phyloP scores from a whole-genome alignment of 2,888 invertebrate species.

The Caenorhabditis sp. region DNA sequence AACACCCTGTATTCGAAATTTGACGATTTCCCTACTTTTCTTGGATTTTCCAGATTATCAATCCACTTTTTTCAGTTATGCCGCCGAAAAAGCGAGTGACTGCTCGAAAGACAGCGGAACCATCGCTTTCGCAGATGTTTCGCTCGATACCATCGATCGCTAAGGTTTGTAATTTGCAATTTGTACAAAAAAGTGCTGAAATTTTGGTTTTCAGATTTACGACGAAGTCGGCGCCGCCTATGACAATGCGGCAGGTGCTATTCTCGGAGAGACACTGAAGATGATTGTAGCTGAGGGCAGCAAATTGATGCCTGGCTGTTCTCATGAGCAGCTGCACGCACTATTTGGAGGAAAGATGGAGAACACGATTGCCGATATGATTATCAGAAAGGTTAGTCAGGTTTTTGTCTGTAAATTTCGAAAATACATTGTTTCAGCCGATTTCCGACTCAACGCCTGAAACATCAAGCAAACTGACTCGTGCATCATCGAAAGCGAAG shows the following conservation, averaged over 20 bases:
- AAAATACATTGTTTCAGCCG: not conserved
- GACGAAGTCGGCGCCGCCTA: constrained; percentile 2
- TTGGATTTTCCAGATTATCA: not conserved
- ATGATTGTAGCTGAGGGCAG: not conserved
- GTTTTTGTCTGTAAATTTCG: not conserved
- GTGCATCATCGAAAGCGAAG: not conserved
- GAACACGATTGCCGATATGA: not conserved
- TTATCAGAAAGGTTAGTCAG: constrained; percentile 17
- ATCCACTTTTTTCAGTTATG: constrained; percentile 34
- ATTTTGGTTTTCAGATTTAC: constrained; percentile 23
- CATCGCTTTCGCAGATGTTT: constrained; percentile 6
- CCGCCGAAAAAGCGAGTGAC: constrained; percentile 32
- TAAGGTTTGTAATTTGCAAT: constrained; percentile 1
- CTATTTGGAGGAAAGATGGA: not conserved
- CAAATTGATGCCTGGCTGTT: not conserved
- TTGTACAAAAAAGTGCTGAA: not conserved
- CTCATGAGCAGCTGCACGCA: not conserved
- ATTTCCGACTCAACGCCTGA: not conserved
- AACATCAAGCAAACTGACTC: not conserved
- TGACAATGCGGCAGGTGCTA: constrained; percentile 3
- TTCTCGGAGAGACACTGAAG: constrained; percentile 6
- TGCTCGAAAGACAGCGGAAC: constrained; percentile 11
- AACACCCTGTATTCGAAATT: constrained; percentile 14
- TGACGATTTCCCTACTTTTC: not conserved
- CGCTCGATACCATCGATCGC: not conserved